Evolutionary conservation across 2,113 vertebrate genomes (phyloP).

Genomic region (Tetrax tetrax): DNA sequence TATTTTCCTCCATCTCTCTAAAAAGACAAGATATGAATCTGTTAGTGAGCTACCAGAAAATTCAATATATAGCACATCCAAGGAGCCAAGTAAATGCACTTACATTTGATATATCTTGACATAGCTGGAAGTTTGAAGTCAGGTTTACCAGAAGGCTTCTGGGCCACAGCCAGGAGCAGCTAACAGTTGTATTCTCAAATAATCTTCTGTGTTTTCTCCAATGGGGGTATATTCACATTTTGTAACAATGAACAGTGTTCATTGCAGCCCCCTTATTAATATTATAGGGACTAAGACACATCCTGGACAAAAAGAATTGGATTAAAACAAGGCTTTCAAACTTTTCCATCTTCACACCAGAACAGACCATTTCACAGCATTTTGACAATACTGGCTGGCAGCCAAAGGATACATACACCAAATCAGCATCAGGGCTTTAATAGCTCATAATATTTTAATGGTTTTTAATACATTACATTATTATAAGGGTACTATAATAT

Average conservation of each 20-base stretch:
- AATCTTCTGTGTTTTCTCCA: not conserved
- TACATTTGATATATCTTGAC: not conserved
- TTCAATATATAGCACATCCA: not conserved
- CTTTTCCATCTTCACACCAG: not conserved
- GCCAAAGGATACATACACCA: not conserved
- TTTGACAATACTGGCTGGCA: not conserved
- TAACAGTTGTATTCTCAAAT: not conserved
- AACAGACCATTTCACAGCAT: not conserved
- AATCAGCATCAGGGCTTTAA: not conserved
- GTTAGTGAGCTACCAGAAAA: not conserved
- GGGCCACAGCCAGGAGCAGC: not conserved
- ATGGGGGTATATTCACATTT: not conserved
- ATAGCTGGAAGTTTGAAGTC: constrained; percentile 2
- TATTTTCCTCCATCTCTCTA: constrained; percentile 9
- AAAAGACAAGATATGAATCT: constrained; percentile 34
- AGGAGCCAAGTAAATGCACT: not conserved
- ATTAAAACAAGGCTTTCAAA: not conserved
- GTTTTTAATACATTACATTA: not conserved
- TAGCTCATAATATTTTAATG: not conserved
- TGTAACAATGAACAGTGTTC: not conserved
- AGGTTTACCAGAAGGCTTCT: not conserved
- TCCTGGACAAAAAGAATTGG: not conserved
- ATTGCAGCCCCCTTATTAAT: not conserved
- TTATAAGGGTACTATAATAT: not conserved
- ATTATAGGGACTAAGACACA: rapidly evolving